A percentile compares a stretch with the other conserved stretches of the same genome.
These are phyloP conservation scores for Aegypius monachus DNA, from an alignment of 2,113 vertebrate genomes.

Conservation along the genomic window DNA sequence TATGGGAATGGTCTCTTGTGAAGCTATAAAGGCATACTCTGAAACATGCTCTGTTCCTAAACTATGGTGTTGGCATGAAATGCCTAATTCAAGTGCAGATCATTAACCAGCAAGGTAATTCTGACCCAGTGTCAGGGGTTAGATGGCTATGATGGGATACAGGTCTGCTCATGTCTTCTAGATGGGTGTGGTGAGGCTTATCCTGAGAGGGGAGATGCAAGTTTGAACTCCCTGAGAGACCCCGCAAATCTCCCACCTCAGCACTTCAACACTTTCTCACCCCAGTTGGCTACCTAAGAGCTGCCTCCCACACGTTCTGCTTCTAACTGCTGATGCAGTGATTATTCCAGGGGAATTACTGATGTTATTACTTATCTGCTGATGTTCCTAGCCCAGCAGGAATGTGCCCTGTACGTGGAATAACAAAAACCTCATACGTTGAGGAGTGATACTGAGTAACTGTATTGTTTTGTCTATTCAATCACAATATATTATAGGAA, in stretches of 20 bases:
- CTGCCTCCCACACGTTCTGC: not conserved
- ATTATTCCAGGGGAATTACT: not conserved
- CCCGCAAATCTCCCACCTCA: not conserved
- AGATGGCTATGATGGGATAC: not conserved
- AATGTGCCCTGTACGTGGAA: not conserved
- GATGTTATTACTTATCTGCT: not conserved
- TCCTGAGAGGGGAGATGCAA: not conserved
- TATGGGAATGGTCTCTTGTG: not conserved
- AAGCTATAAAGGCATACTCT: not conserved
- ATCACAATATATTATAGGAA: not conserved
- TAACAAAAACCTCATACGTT: not conserved
- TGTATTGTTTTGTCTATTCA: not conserved
- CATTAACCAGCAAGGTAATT: not conserved
- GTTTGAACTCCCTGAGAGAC: not conserved
- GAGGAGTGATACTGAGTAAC: not conserved
- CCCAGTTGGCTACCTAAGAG: not conserved
- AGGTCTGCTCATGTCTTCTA: not conserved
- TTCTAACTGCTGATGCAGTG: not conserved
- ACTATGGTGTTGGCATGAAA: not conserved
- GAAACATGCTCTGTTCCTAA: not conserved
- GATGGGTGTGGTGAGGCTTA: not conserved
- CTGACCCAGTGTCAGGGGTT: not conserved
- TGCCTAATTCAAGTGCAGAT: not conserved
- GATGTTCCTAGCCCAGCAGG: not conserved
- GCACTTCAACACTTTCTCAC: not conserved